Percentiles rank a stretch among this genome's conserved stretches.
These are phyloP conservation scores for Enteromius unitaeniatus DNA, from an alignment of 2,797 vertebrate species.

Conservation along the genomic window DNA sequence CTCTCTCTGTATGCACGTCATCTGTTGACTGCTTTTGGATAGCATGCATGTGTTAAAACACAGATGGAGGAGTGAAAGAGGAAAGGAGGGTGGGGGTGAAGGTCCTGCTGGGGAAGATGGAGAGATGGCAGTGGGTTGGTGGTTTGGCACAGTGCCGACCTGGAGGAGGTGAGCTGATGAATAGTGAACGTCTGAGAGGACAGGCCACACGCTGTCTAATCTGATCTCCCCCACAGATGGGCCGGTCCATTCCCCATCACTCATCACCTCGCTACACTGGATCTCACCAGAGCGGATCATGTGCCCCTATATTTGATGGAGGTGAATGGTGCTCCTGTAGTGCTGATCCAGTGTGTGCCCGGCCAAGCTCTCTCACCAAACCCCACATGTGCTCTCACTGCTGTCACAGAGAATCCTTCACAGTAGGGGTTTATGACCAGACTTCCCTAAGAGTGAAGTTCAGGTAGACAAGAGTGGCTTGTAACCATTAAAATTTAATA, in stretches of 20 bases:
- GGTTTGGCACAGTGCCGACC: conserved; percentile 54
- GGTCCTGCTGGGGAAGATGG: conserved; percentile 44
- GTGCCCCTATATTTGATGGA: conserved; percentile 50
- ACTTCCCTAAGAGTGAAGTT: background rate
- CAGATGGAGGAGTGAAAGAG: conserved; percentile 39
- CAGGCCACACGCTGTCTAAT: conserved; percentile 53
- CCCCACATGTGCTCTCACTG: conserved; percentile 10
- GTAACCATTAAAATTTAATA: conserved; percentile 40
- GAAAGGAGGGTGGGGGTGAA: background rate
- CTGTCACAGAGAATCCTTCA: conserved; percentile 37
- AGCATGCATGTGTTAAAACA: conserved; percentile 39
- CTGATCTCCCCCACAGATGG: conserved; percentile 58
- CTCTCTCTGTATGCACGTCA: conserved; percentile 42
- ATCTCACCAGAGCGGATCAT: conserved; percentile 31
- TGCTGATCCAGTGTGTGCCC: conserved; percentile 27
- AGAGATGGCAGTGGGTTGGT: conserved; percentile 35
- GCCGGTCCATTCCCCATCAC: conserved; percentile 53
- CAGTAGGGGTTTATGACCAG: conserved; percentile 31
- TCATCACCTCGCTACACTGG: conserved; percentile 39
- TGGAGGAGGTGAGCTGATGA: conserved; percentile 56
- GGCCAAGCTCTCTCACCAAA: conserved; percentile 27
- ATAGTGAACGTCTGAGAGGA: conserved; percentile 55
- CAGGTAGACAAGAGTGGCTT: conserved; percentile 24
- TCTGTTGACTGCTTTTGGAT: conserved; percentile 40
- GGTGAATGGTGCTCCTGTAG: conserved; percentile 29